Evolutionary conservation across 2,888 invertebrate genomes (phyloP), one percentile per base, ranked within the genome.

Genomic region (Aphelenchoides bicaudatus): DNA sequence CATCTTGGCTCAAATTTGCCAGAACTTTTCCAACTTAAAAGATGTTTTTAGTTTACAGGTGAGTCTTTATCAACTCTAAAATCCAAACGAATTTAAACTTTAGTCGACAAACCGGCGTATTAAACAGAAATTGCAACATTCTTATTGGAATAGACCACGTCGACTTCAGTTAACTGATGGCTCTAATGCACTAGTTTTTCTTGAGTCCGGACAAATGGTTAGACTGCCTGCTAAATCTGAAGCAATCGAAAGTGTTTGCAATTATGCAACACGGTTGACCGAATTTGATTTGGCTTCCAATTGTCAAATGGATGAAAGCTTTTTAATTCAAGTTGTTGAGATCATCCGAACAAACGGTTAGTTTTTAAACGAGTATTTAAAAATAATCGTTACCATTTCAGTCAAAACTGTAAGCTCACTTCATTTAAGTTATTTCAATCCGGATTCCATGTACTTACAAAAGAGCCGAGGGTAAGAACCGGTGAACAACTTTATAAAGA

Each of bases 211-310:
- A 16, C 43, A 28, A 8, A 43, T 51, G 34, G 37, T 23, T 29
- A 19, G n/a, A 19, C 1, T 25, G 19, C 31, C 31, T 2, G 23
- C 52, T 8, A 46, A 2, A 2, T 27, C 19, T 1, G 37, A 2
- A 19, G 52, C 37, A n/a, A 6, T 51, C 21, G 37, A 51, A 8
- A n/a, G 21, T 2, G 34, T 51, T 3, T 23, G 21, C n/a, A 23
- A 25, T 2, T 21, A 28, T n/a, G 52, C 52, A 1, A 21, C 38
- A 21, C 19, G 39, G 19, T 16, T 51, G 2, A 46, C 47, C 4
- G 52, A 51, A 51, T 51, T 51, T 3, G 52, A 51, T 34, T 23
- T 51, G 52, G 34, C 52, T 8, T 51, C 52, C 10, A 16, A 51
- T 16, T 34, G 37, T 2, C 21, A 21, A 39, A 37, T 21, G 21